Evolutionary conservation across 2,797 vertebrate genomes (phyloP), one percentile per base, ranked within the genome.

Genomic region (Emys orbicularis): DNA sequence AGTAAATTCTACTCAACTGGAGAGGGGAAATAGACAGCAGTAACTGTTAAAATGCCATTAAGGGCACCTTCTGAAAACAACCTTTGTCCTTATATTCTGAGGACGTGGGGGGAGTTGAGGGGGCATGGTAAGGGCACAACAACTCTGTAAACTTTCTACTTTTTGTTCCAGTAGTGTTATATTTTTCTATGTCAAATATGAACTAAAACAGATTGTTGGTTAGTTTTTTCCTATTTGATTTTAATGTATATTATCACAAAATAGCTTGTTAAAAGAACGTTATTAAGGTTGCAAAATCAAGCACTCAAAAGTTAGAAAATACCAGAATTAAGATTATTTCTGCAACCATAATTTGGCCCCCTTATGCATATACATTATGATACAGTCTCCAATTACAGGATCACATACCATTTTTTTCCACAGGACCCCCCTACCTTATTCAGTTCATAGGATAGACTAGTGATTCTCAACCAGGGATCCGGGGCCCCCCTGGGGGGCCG

Each of bases 1-100:
- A 92, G 49, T 53, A 88, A 90, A 88, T 94, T 92, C 53, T 1
- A 1, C 72, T 85, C 50, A 87, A 12, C 19, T 23, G 34, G 50
- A 61, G 83, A 81, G 88, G 85, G 44, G 65, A 79, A 91, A 92
- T 54, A 88, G 79, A 68, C 25, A 82, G 72, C 29, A 90, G 12
- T 68, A 53, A 31, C 84, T 93, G 44, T 82, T 37, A 54, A 65
- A 82, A 54, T 50, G 54, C 65, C n/a, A 81, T 86, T 11, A 95
- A 92, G 59, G 86, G 54, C 2, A 6, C 53, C 92, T 93, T 61
- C 81, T 88, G 82, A 53, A 95, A 90, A 88, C 5, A 49, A 61
- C 23, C 13, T 91, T n/a, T 91, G 87, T 89, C 23, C 59, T 93
- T 80, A 25, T 12, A 5, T 94, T 91, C 49, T 83, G 76, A 74